A percentile compares a stretch with the other conserved stretches of the same genome.
Conservation (phyloP, 2,113 vertebrate species). For the Oostethus manadensis region DNA sequence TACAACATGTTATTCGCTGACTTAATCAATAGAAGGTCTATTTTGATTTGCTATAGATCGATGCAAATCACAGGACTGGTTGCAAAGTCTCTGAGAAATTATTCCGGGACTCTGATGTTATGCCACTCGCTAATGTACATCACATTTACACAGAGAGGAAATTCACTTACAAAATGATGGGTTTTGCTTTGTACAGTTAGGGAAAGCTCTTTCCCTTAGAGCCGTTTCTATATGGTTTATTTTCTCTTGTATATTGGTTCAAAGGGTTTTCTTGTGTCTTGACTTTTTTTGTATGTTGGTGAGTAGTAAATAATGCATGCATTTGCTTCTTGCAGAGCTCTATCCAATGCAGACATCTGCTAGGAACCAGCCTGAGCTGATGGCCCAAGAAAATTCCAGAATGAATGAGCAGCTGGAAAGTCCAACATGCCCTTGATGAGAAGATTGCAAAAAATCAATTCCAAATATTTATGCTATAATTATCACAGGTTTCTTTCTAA, state of each 20-base stretch:
- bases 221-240: slow-evolving; percentile 25
- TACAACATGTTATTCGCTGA: no score
- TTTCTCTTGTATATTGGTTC: slow-evolving; percentile 36
- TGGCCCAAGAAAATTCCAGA: slow-evolving; percentile 43
- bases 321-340: slow-evolving; percentile 52
- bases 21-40: neutral
- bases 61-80: slow-evolving; percentile 11
- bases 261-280: slow-evolving; percentile 22
- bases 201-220: slow-evolving; percentile 35
- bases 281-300: slow-evolving; percentile 26
- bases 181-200: slow-evolving; percentile 30
- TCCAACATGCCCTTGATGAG: slow-evolving; percentile 29
- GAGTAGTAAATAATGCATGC: slow-evolving; percentile 50
- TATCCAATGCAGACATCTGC: slow-evolving; percentile 55
- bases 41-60: slow-evolving; percentile 4
- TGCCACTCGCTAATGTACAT: neutral
- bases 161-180: slow-evolving; percentile 22
- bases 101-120: neutral
- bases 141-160: neutral
- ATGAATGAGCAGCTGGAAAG: slow-evolving; percentile 61
- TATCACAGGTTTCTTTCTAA: slow-evolving; percentile 33
- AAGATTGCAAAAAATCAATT: neutral
- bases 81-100: slow-evolving; percentile 11
- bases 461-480: slow-evolving; percentile 32
- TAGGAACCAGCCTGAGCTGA: slow-evolving; percentile 61